These are phyloP conservation scores for Ephestia elutella DNA, from an alignment of 1,140 invertebrate genomes.

Conservation along the genomic window DNA sequence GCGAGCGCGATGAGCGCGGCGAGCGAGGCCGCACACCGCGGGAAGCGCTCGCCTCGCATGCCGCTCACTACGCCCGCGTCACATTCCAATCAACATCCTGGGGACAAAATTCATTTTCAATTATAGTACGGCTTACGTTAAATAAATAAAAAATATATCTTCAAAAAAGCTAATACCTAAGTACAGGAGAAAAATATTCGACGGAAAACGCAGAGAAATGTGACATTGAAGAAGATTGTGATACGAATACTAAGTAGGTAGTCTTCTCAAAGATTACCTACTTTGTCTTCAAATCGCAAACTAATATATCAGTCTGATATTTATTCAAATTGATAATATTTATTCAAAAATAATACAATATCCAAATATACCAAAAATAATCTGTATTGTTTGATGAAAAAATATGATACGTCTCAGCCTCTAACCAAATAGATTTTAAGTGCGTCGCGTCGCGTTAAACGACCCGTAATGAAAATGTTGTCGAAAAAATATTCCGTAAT, in stretches of 20 bases:
- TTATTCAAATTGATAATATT: too few species aligned
- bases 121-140: too few species aligned
- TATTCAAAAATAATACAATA: too few species aligned
- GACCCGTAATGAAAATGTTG: background rate
- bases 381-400: background rate
- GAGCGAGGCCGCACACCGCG: conserved; percentile 43
- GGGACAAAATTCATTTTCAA: too few species aligned
- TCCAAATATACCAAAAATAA: background rate
- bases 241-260: too few species aligned
- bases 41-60: conserved; percentile 50
- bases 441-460: background rate
- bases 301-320: too few species aligned
- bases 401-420: background rate
- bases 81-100: conserved; percentile 54
- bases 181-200: too few species aligned
- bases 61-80: conserved; percentile 50
- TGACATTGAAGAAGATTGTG: too few species aligned
- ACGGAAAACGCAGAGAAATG: too few species aligned
- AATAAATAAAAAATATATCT: background rate
- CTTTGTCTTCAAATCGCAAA: too few species aligned
- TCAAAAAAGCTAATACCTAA: too few species aligned
- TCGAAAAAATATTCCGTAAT: background rate
- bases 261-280: too few species aligned
- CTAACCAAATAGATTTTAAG: background rate
- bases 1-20: conserved; percentile 49